Base-by-base conservation (phyloP, 2,888 invertebrate genomes). In the Peribatodes rhomboidaria region DNA sequence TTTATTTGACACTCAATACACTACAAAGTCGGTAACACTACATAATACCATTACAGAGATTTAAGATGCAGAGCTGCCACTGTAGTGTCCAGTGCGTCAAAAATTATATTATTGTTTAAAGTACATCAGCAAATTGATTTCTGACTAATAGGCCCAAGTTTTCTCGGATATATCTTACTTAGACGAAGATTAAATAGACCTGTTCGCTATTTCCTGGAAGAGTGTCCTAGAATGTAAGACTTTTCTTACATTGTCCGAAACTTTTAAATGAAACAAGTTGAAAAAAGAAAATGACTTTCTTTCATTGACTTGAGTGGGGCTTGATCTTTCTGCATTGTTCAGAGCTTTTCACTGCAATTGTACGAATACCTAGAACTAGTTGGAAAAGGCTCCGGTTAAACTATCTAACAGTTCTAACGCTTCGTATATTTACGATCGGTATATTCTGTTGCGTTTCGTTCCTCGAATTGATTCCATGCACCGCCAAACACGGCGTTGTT, bases 391-490 rank as follows among this genome's bases (percentile, higher is more conserved):
- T 62, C 52, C 20, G 46, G 37, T 8, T 53, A 31, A 55, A 54
- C 55, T 59, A 65, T 52, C 57, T 42, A 63, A 39, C 55, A 47
- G 33, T 47, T 46, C 33, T 41, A 59, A 44, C 42, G 56, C 44
- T 58, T 58, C 35, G 47, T 59, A 41, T 50, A 61, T 56, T 63
- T 64, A 64, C 59, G 54, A 54, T 54, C 35, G 35, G 41, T 37
- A 14, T 59, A 50, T 50, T 64, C 53, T 50, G 44, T 50, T 39
- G 50, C 54, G 57, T 52, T 52, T 52, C 41, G 44, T 10, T 63
- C 52, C 46, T 44, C 39, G 41, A 53, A 63, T 63, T 63, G 53
- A 63, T 63, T 58, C 47, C 46, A 63, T 53, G 63, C 60, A 52
- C 50, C 55, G 41, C 44, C 59, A 44, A 18, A 59, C 33, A 33